Conservation (phyloP, 1,140 invertebrate genomes). For the Caerostris extrusa region DNA sequence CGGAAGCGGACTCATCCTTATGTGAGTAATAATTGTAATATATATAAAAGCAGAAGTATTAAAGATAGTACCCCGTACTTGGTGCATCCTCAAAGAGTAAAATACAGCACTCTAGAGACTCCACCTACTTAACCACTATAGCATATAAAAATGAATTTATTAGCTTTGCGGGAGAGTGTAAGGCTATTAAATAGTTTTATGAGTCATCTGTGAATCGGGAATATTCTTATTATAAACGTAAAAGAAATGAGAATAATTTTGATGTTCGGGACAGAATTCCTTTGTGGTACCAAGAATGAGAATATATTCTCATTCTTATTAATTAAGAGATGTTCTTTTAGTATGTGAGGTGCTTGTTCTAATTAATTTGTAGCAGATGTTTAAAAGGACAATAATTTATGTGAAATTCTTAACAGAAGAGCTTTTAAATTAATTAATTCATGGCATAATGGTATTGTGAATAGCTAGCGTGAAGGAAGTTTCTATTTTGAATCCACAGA, state of each 20-base stretch:
- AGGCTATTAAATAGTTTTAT: slow-evolving; percentile 37
- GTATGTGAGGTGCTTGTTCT: too few species aligned
- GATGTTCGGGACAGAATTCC: background rate
- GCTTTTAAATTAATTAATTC: too few species aligned
- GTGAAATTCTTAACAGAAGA: too few species aligned
- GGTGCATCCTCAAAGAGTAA: slow-evolving; percentile 14
- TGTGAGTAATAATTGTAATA: background rate
- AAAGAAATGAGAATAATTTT: background rate
- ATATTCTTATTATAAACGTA: background rate
- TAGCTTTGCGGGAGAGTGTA: slow-evolving; percentile 19
- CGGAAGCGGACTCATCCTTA: background rate
- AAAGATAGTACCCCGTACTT: background rate
- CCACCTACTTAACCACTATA: slow-evolving; percentile 10
- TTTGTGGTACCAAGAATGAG: background rate
- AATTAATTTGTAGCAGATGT: too few species aligned
- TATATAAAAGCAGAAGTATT: background rate
- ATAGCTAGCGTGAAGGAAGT: too few species aligned
- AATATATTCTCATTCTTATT: background rate
- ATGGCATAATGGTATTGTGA: too few species aligned
- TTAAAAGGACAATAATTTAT: too few species aligned
- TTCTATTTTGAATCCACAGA: too few species aligned
- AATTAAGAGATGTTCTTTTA: background rate
- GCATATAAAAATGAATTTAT: slow-evolving; percentile 50
- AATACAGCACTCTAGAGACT: background rate
- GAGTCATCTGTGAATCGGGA: slow-evolving; percentile 9